These are phyloP conservation scores for Oscheius sp. DNA, from an alignment of 2,888 invertebrate genomes.

Conservation along the genomic window DNA sequence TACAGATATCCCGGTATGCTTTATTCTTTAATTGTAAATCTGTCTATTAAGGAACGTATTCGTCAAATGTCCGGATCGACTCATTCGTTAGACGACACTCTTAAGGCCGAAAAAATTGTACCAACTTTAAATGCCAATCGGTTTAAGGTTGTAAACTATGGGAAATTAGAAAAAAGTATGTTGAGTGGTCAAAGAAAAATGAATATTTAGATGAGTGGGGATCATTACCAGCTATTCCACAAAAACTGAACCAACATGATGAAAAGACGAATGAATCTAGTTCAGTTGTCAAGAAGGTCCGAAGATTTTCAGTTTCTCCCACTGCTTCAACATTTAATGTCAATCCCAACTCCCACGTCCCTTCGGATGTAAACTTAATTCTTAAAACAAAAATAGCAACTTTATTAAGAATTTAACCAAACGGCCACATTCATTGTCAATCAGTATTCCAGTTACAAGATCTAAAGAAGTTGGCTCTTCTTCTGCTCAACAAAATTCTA, in stretches of 20 bases:
- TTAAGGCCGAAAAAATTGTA: no score
- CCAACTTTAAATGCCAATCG: no score
- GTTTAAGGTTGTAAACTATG: no score
- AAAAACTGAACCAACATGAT: conserved; percentile 37
- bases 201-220: conserved; percentile 52
- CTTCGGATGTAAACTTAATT: no score
- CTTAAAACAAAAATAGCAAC: no score
- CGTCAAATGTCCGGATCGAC: conserved; percentile 56
- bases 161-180: no score
- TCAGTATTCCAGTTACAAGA: conserved; percentile 39
- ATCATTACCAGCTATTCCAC: conserved; percentile 48
- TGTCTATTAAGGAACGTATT: conserved; percentile 47
- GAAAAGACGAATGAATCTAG: background rate
- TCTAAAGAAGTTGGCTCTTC: no score
- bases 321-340: conserved; percentile 52
- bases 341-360: conserved; percentile 25
- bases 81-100: conserved; percentile 45
- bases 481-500: no score
- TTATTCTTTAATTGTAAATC: background rate
- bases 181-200: no score
- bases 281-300: conserved; percentile 45
- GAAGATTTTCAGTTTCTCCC: conserved; percentile 60
- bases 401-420: background rate
- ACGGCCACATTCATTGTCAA: conserved; percentile 38
- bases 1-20: conserved; percentile 41